Conservation (phyloP, 2,797 vertebrate species). For the Sciurus carolinensis region DNA sequence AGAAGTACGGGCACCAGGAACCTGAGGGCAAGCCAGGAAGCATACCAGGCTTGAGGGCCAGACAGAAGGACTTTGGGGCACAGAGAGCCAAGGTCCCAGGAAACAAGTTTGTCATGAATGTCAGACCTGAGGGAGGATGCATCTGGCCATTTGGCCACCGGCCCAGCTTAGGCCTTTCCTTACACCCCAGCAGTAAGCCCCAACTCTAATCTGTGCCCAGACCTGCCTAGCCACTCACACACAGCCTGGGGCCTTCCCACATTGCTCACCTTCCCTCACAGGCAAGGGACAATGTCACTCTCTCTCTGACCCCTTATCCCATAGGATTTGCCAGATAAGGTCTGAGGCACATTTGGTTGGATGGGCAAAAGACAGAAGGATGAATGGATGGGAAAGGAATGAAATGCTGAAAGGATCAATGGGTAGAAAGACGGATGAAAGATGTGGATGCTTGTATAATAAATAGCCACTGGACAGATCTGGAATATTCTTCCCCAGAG, state of each 20-base stretch:
- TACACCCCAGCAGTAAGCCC: neutral
- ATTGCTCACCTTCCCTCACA: neutral
- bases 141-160: accelerated
- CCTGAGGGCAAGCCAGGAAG: neutral
- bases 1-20: neutral
- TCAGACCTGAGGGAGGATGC: neutral
- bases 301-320: neutral
- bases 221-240: neutral
- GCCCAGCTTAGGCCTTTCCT: neutral
- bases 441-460: neutral
- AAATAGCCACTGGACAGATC: neutral
- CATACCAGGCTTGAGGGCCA: no score
- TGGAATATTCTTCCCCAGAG: neutral
- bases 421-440: neutral
- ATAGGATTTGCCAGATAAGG: neutral
- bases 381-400: neutral
- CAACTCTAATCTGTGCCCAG: neutral
- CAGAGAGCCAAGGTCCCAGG: neutral
- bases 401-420: neutral
- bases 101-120: neutral
- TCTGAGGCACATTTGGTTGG: neutral
- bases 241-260: neutral
- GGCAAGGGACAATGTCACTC: neutral
- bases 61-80: no score
- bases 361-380: neutral